Evolutionary conservation across 2,888 invertebrate genomes (phyloP).

Genomic region (Neocrepidodera transversa): DNA sequence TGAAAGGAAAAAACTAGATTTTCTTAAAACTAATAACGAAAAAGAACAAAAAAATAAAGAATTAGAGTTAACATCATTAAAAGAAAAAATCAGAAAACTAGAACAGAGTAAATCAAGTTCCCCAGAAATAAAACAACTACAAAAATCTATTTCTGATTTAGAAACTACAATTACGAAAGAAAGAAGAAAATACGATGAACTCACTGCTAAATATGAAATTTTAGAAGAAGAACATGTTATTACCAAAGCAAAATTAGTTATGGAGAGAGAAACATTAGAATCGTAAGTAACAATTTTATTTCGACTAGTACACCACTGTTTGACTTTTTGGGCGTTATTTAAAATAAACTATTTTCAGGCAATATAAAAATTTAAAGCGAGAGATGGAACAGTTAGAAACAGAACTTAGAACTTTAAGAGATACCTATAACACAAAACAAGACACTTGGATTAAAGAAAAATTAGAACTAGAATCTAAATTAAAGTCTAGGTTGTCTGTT

Average conservation of each 20-base stretch:
- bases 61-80: conserved; percentile 76
- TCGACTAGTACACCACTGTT: neutral
- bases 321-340: neutral
- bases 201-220: conserved; percentile 83
- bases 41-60: conserved; percentile 81
- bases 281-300: conserved; percentile 60
- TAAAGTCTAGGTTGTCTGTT: conserved; percentile 56
- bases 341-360: conserved; percentile 63
- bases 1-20: conserved; percentile 72
- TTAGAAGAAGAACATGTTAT: conserved; percentile 86
- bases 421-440: conserved; percentile 70
- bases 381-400: conserved; percentile 68
- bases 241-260: conserved; percentile 80
- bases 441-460: conserved; percentile 79
- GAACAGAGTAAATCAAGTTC: conserved; percentile 70
- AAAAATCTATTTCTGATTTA: conserved; percentile 65
- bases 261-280: conserved; percentile 81
- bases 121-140: conserved; percentile 71
- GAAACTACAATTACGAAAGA: conserved; percentile 73
- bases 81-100: conserved; percentile 73
- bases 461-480: conserved; percentile 67
- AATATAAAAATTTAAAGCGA: conserved; percentile 67
- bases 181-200: conserved; percentile 77
- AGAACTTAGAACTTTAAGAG: conserved; percentile 71
- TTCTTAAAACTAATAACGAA: conserved; percentile 72